Base-by-base conservation (phyloP, 2,113 vertebrate species). In the Chionis minor region DNA sequence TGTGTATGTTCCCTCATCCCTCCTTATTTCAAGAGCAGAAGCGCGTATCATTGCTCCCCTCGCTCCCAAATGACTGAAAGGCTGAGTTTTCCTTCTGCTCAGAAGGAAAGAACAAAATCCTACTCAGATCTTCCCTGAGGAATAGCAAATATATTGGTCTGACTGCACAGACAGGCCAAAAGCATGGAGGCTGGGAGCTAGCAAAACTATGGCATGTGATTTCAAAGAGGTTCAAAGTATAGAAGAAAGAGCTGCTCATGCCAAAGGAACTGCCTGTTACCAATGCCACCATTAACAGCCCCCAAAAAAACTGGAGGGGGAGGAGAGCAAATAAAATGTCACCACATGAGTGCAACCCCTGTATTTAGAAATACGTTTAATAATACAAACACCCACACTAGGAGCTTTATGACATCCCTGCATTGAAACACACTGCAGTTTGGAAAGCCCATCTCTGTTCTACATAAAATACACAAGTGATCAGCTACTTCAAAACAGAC, bases 151-250 rank as follows among this genome's bases (percentile, higher is more conserved):
- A 1, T 63, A 62, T 63, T 21, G 32, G 32, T 26, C 75, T 45
- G 23, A 38, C 23, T 17, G 45, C 19, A 27, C 3, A 13, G 16
- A 67, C 6, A 30, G 14, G 30, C 42, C 56, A 42, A 24, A 42
- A 62, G 33, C 55, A n/a, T 16, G 1, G 2, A 30, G 49, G 30
- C 65, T 22, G 30, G 11, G 30, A 51, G 65, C 11, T 8, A 14
- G 26, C 18, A 33, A 13, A 52, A 20, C 26, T 15, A 49, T 1
- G 4, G 49, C 21, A 19, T 6, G 1, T 6, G 19, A 30, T n/a
- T 52, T 27, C 52, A 8, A 10, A 61, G n/a, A 42, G 28, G 33
- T 22, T 18, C 21, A 7, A 0, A 32, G 17, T 7, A 56, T 0
- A 28, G 81, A 45, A 44, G 28, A 21, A 42, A 42, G 5, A 56